Conservation (phyloP, 37 sponge, comb jelly and placozoan species). For the Cliona cf. orientalis region DNA sequence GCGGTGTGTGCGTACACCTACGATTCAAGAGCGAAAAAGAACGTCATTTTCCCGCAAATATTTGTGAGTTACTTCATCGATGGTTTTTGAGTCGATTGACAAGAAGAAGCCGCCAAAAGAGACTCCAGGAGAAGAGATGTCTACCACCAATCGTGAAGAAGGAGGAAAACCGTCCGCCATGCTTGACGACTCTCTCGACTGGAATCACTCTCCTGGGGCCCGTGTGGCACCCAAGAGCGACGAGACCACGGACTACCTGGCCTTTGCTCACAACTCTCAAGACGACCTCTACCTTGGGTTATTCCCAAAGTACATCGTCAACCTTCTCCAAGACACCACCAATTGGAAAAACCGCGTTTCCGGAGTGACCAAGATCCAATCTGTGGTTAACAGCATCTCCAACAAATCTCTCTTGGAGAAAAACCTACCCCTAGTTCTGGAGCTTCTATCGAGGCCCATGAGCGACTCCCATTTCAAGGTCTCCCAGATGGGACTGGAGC, state of each 20-base stretch:
- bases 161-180: no score
- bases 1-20: no score
- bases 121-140: no score
- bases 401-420: constrained; percentile 10
- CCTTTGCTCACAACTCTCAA: neutral
- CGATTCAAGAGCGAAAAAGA: no score
- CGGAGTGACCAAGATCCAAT: constrained; percentile 39
- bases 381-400: constrained; percentile 1
- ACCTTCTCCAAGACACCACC: constrained; percentile 9
- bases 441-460: constrained; percentile 36
- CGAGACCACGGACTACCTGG: constrained; percentile 9
- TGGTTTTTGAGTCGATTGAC: no score
- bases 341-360: constrained; percentile 46
- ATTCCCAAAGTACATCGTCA: constrained; percentile 13
- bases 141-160: no score
- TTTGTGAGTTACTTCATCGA: no score
- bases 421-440: constrained; percentile 44
- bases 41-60: no score
- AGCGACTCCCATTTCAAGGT: constrained; percentile 79
- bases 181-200: constrained; percentile 29
- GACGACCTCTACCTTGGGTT: constrained; percentile 34
- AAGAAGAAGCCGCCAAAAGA: no score
- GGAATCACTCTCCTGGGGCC: constrained; percentile 2
- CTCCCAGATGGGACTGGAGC: constrained; percentile 63
- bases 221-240: constrained; percentile 9